A percentile compares a stretch with the other conserved stretches of the same genome.
These are phyloP conservation scores for Synanthedon formicaeformis DNA, from an alignment of 2,888 invertebrate genomes.

Conservation along the genomic window DNA sequence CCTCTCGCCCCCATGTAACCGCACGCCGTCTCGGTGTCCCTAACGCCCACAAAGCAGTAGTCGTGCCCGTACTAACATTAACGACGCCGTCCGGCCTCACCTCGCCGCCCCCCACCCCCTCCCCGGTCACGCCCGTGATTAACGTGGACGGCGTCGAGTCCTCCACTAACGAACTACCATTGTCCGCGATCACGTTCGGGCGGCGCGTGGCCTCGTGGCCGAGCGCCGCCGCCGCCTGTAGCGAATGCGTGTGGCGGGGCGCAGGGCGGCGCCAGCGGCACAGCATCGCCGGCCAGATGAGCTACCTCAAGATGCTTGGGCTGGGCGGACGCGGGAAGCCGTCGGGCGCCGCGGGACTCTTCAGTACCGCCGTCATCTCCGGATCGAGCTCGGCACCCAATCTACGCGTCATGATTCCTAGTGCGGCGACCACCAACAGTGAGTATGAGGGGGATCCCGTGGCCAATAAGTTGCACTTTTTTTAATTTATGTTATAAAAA, in stretches of 20 bases:
- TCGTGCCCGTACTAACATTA: constrained; percentile 21
- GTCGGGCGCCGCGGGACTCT: constrained; percentile 84
- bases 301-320: constrained; percentile 91
- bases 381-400: constrained; percentile 94
- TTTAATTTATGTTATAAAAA: no score
- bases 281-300: constrained; percentile 96
- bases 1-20: constrained; percentile 37
- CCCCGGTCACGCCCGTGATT: constrained; percentile 39
- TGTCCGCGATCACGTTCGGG: constrained; percentile 70
- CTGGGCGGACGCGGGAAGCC: constrained; percentile 72
- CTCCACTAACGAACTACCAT: constrained; percentile 77
- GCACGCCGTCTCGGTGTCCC: constrained; percentile 6
- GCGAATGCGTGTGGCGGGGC: constrained; percentile 39
- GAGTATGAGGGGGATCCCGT: constrained; percentile 30
- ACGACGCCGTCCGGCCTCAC: constrained; percentile 22
- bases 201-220: constrained; percentile 13
- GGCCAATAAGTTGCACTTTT: no score
- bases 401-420: constrained; percentile 87
- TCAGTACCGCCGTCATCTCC: constrained; percentile 96
- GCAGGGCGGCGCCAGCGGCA: constrained; percentile 89
- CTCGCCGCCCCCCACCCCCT: constrained; percentile 33
- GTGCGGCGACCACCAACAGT: constrained; percentile 81
- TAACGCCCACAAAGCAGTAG: constrained; percentile 15
- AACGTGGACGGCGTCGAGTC: constrained; percentile 65
- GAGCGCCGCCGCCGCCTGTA: constrained; percentile 29